A percentile compares a stretch with the other conserved stretches of the same genome.
These are phyloP conservation scores for Trachelipus rathkii DNA, from an alignment of 1,140 invertebrate species.

Conservation along the genomic window DNA sequence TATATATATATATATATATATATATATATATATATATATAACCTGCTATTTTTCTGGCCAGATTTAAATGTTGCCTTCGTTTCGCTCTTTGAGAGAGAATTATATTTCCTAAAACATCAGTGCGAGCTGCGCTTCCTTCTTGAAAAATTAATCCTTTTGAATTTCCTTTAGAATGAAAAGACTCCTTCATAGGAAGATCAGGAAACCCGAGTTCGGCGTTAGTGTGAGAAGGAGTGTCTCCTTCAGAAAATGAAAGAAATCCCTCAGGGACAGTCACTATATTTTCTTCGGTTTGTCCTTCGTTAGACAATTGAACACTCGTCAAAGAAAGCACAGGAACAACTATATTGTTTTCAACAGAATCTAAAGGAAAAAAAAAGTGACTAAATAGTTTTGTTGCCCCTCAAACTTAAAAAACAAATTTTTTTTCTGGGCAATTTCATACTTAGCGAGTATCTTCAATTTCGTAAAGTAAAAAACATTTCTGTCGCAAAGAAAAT, in stretches of 20 bases:
- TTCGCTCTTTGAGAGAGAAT: neutral
- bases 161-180: neutral
- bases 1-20: too few species aligned
- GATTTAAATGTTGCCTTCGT: neutral
- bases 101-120: neutral
- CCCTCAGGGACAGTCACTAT: neutral
- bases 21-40: neutral
- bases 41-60: neutral
- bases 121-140: neutral
- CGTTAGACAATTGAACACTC: neutral
- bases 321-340: neutral
- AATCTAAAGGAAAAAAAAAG: neutral
- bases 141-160: neutral
- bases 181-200: neutral
- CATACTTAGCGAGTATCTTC: too few species aligned
- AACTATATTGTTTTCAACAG: neutral
- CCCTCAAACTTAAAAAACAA: too few species aligned
- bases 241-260: neutral
- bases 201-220: neutral
- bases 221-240: neutral
- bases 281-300: neutral
- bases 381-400: too few species aligned
- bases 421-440: too few species aligned
- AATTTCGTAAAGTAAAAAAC: too few species aligned
- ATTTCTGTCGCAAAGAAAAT: too few species aligned